A percentile compares a stretch with the other conserved stretches of the same genome.
Evolutionary conservation across 1,140 invertebrate species (phyloP).

Genomic region (Aricia agestis): DNA sequence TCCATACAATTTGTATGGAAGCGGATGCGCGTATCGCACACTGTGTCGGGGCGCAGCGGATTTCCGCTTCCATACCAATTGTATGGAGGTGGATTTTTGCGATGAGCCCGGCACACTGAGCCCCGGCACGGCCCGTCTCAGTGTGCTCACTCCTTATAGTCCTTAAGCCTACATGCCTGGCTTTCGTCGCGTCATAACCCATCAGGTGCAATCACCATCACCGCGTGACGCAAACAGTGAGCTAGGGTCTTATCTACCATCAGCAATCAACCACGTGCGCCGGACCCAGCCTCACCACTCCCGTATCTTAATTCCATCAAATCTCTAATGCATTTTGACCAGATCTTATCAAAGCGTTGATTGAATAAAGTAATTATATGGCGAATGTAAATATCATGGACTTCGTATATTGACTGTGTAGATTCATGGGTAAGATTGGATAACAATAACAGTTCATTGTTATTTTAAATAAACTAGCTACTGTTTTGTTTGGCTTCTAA

Average conservation of each 20-base stretch:
- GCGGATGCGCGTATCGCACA: too few relatives aligned
- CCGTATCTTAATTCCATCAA: not conserved
- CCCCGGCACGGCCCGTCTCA: too few relatives aligned
- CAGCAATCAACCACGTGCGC: not conserved
- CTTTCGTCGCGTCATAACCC: not conserved
- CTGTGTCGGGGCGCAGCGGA: too few relatives aligned
- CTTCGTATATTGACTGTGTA: not conserved
- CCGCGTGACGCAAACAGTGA: not conserved
- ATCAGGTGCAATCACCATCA: conserved; percentile 1
- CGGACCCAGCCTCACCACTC: not conserved
- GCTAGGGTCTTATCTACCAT: not conserved
- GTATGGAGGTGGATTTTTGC: too few relatives aligned
- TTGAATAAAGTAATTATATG: conserved; percentile 13
- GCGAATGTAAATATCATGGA: not conserved
- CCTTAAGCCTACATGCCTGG: too few relatives aligned
- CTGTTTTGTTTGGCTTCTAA: too few relatives aligned
- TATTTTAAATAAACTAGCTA: too few relatives aligned
- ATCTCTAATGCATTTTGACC: not conserved
- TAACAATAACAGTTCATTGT: too few relatives aligned
- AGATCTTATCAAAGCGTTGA: conserved; percentile 4
- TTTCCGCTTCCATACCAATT: too few relatives aligned
- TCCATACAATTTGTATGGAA: too few relatives aligned
- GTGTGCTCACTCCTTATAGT: too few relatives aligned
- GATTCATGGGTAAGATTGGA: not conserved
- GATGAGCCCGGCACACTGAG: too few relatives aligned